Conservation (phyloP, 2,797 vertebrate species). For the Lophius americanus region DNA sequence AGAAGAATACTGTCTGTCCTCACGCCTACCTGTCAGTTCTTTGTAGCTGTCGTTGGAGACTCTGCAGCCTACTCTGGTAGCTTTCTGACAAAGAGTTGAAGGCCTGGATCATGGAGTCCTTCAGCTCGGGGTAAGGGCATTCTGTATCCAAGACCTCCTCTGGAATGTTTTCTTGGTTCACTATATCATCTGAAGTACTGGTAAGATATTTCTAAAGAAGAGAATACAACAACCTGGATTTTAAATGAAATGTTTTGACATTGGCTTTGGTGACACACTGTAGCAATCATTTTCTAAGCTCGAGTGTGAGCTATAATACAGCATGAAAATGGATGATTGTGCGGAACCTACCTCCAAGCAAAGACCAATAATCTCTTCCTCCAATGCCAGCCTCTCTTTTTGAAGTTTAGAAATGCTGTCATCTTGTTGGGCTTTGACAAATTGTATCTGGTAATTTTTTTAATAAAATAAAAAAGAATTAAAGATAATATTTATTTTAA, state of each 20-base stretch:
- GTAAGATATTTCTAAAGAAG: constrained; percentile 63
- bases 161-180: constrained; percentile 74
- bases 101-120: constrained; percentile 80
- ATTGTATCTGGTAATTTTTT: constrained; percentile 78
- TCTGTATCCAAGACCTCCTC: constrained; percentile 81
- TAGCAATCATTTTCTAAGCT: neutral
- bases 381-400: constrained; percentile 75
- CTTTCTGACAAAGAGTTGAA: constrained; percentile 82
- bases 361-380: constrained; percentile 76
- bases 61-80: constrained; percentile 79
- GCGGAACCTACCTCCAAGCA: constrained; percentile 68
- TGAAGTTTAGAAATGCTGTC: constrained; percentile 77
- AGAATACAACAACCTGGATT: constrained; percentile 4
- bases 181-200: constrained; percentile 49
- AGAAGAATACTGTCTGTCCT: neutral
- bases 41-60: constrained; percentile 76
- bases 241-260: too few species aligned
- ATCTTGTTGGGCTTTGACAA: constrained; percentile 87
- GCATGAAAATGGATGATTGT: neutral
- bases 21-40: constrained; percentile 77
- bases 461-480: neutral
- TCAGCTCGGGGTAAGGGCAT: constrained; percentile 87
- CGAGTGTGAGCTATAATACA: neutral
- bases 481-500: too few species aligned
- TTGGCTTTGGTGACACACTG: constrained; percentile 3